These are phyloP conservation scores for Cyprichromis sp. DNA, from an alignment of 2,113 vertebrate species.

Conservation along the genomic window DNA sequence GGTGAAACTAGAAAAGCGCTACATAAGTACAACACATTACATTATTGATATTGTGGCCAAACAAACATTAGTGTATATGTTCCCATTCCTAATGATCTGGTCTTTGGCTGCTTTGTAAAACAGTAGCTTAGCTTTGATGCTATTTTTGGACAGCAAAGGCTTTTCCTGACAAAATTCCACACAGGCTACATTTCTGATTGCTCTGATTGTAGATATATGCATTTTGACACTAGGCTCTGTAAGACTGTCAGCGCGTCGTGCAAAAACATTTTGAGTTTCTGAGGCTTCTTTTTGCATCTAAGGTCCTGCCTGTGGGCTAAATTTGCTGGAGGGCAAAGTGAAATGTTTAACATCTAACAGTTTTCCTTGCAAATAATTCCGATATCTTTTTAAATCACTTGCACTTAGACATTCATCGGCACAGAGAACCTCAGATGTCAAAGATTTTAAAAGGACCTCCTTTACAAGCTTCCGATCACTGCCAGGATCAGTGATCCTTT, in stretches of 20 bases:
- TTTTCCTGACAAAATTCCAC: neutral
- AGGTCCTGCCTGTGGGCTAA: neutral
- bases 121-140: neutral
- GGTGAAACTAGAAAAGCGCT: neutral
- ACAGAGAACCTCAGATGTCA: neutral
- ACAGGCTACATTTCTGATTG: neutral
- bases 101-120: neutral
- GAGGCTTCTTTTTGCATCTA: neutral
- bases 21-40: neutral
- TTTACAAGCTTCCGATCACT: neutral
- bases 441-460: neutral
- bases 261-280: neutral
- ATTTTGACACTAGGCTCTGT: neutral
- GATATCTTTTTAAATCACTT: neutral
- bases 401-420: neutral
- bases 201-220: neutral
- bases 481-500: neutral
- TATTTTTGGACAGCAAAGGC: neutral
- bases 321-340: neutral
- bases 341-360: neutral
- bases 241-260: fast-evolving
- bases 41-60: neutral
- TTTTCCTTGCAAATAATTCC: neutral
- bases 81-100: neutral
- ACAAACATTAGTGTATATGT: neutral